Evolutionary conservation across 2,113 vertebrate species (phyloP).

Genomic region (Megaceryle torquata): DNA sequence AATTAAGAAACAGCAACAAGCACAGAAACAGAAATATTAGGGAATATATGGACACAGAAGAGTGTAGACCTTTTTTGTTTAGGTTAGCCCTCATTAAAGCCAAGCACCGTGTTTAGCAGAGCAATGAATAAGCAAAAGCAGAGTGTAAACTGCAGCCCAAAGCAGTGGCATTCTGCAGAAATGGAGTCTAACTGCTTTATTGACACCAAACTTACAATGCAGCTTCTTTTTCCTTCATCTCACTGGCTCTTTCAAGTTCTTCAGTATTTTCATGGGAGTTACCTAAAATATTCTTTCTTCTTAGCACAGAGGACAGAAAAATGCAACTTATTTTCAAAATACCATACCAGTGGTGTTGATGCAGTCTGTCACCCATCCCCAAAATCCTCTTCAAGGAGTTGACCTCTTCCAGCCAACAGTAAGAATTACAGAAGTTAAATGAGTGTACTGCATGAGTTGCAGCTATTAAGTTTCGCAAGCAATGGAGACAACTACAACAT

Average conservation of each 20-base stretch:
- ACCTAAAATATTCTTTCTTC: slow-evolving; percentile 89
- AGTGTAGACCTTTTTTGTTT: background rate
- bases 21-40: background rate
- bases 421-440: background rate
- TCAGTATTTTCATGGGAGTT: slow-evolving; percentile 77
- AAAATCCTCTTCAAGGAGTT: background rate
- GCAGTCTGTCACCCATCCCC: background rate
- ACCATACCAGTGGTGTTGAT: background rate
- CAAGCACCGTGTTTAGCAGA: background rate
- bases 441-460: background rate
- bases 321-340: slow-evolving; percentile 57
- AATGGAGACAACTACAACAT: background rate
- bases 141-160: slow-evolving; percentile 21
- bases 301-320: slow-evolving; percentile 71
- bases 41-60: background rate
- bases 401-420: background rate
- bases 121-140: slow-evolving; percentile 11
- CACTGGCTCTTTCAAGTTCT: slow-evolving; percentile 87
- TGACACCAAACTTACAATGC: slow-evolving; percentile 85
- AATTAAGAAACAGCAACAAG: background rate
- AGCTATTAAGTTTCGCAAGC: background rate
- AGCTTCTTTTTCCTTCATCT: slow-evolving; percentile 90
- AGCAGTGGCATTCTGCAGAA: slow-evolving; percentile 5
- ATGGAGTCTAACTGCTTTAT: background rate
- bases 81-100: background rate